phyloP scores from a whole-genome alignment of 2,888 invertebrate genomes.

The Nysson spinosus region DNA sequence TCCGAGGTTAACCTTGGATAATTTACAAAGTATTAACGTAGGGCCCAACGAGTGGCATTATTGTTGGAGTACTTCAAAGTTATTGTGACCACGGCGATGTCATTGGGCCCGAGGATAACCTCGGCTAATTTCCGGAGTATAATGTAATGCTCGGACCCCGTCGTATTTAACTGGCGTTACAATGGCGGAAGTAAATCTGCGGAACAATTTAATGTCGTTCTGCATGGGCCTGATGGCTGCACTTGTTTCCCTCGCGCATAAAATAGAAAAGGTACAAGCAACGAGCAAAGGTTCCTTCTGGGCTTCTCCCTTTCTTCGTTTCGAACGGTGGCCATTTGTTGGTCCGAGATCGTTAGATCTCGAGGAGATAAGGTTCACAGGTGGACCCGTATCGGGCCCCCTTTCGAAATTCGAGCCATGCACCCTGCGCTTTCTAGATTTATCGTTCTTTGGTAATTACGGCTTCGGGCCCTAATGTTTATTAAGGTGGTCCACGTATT shows the following conservation, averaged over 20 bases:
- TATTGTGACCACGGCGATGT: too few relatives aligned
- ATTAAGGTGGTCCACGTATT: constrained; percentile 3
- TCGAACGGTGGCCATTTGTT: constrained; percentile 23
- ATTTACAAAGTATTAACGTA: too few relatives aligned
- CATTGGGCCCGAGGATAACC: too few relatives aligned
- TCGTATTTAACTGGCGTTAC: constrained; percentile 1
- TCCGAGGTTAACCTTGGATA: too few relatives aligned
- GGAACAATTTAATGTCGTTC: constrained; percentile 6
- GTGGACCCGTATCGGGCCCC: constrained; percentile 38
- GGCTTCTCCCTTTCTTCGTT: too few relatives aligned
- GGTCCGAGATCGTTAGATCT: constrained; percentile 45
- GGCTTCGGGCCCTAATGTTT: constrained; percentile 15
- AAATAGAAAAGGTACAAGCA: background rate
- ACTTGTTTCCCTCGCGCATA: constrained; percentile 19
- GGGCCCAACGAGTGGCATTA: too few relatives aligned
- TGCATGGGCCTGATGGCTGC: constrained; percentile 4
- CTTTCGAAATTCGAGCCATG: constrained; percentile 6
- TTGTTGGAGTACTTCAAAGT: too few relatives aligned
- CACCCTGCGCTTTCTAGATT: constrained; percentile 34
- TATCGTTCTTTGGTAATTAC: constrained; percentile 42
- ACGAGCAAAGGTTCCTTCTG: background rate
- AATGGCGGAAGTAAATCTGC: constrained; percentile 4
- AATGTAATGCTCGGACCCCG: constrained; percentile 10
- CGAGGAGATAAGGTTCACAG: constrained; percentile 45
- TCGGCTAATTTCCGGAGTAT: too few relatives aligned